phyloP scores from a whole-genome alignment of 2,888 invertebrate genomes.

The Rapana venosa region DNA sequence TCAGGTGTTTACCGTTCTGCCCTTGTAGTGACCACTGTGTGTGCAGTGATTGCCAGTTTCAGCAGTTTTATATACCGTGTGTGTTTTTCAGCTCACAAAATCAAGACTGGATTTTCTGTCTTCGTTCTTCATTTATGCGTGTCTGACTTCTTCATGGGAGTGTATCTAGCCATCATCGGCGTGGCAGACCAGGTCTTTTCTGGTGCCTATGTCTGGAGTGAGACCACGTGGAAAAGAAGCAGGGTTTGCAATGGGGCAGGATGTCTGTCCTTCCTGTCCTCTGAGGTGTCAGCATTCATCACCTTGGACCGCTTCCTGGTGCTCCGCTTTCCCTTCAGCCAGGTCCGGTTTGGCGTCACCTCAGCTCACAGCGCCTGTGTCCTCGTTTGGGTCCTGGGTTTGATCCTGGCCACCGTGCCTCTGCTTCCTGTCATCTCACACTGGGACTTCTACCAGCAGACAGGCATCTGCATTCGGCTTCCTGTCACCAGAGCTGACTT shows the following conservation, averaged over 20 bases:
- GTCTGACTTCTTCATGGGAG: conserved; percentile 20
- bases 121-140: conserved; percentile 15
- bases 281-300: conserved; percentile 9
- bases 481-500: conserved; percentile 12
- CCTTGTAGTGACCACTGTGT: not conserved
- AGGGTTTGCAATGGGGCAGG: not conserved
- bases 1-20: not conserved
- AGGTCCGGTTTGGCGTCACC: not conserved
- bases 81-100: not conserved
- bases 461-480: conserved; percentile 21
- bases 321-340: conserved; percentile 7
- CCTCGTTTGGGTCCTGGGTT: not conserved
- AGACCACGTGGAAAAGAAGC: not conserved
- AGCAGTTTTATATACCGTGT: not conserved
- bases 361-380: not conserved
- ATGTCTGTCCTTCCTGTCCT: not conserved
- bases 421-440: conserved; percentile 15
- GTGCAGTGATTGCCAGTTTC: not conserved
- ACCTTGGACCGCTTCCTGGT: conserved; percentile 8
- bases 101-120: not conserved
- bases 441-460: conserved; percentile 19
- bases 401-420: conserved; percentile 4
- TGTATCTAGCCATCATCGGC: not conserved
- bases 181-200: not conserved
- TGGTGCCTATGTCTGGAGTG: not conserved